Percentiles rank a stretch among this genome's conserved stretches.
Conservation (phyloP, 2,888 invertebrate species). For the Aleiodes leptofemur region DNA sequence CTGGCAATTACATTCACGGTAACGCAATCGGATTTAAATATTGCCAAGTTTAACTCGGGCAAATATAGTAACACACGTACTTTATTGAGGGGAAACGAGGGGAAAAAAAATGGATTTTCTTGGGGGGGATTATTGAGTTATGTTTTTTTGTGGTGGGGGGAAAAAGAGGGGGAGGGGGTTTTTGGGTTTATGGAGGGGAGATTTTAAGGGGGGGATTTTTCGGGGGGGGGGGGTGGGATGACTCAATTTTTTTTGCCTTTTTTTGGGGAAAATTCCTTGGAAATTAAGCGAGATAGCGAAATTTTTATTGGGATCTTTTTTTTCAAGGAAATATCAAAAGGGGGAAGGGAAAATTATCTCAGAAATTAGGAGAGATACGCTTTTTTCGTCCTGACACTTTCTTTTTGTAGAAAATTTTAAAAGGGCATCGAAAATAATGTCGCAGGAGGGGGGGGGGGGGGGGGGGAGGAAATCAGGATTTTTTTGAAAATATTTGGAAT, state of each 20-base stretch:
- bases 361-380: too few relatives aligned
- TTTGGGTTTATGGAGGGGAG: not conserved
- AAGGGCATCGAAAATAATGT: too few relatives aligned
- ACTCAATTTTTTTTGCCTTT: too few relatives aligned
- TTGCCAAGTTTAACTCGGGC: conserved; percentile 65
- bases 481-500: too few relatives aligned
- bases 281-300: too few relatives aligned
- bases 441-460: not conserved
- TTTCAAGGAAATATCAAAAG: too few relatives aligned
- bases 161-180: conserved; percentile 15
- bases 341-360: too few relatives aligned
- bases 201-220: not conserved
- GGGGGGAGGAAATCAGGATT: conserved; percentile 4
- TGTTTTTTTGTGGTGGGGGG: not conserved
- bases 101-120: conserved; percentile 3
- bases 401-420: too few relatives aligned
- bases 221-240: too few relatives aligned
- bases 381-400: too few relatives aligned
- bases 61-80: conserved; percentile 53
- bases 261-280: too few relatives aligned
- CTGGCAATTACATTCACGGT: conserved; percentile 68
- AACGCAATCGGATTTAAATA: conserved; percentile 73
- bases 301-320: too few relatives aligned
- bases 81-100: not conserved
- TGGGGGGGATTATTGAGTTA: not conserved